These are phyloP conservation scores for Elephas maximus DNA, from an alignment of 2,113 vertebrate genomes.

Conservation along the genomic window DNA sequence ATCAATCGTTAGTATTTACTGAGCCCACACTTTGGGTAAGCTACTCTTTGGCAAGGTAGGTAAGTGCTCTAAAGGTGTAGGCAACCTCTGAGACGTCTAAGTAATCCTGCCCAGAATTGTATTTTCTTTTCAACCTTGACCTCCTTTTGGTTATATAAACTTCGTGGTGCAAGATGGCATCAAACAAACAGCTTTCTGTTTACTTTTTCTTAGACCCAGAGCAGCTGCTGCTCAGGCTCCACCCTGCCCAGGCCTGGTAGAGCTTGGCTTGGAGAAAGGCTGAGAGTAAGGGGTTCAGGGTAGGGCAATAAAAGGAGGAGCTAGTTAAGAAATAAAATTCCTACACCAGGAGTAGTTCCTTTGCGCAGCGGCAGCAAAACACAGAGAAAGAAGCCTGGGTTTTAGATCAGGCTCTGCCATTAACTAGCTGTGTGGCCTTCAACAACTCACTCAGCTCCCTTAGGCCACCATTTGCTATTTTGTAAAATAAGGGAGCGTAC, in stretches of 20 bases:
- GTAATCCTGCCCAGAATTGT: conserved; percentile 71
- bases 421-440: neutral
- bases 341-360: neutral
- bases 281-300: neutral
- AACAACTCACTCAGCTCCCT: neutral
- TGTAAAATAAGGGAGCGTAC: neutral
- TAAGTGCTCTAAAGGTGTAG: conserved; percentile 17
- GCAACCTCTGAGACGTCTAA: conserved; percentile 73
- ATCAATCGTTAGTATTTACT: neutral
- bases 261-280: conserved; percentile 35
- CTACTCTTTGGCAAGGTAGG: neutral
- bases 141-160: conserved; percentile 64
- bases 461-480: neutral
- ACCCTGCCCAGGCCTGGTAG: conserved; percentile 41
- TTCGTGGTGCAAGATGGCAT: conserved; percentile 14
- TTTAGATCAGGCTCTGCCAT: neutral
- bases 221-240: conserved; percentile 43
- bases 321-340: neutral
- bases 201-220: conserved; percentile 61
- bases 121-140: conserved; percentile 75
- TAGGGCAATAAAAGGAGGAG: neutral
- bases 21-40: neutral
- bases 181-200: conserved; percentile 72
- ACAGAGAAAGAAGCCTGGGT: neutral
- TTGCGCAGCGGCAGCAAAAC: neutral